Evolutionary conservation across 2,888 invertebrate genomes (phyloP).

Genomic region (Willowsia nigromaculata): DNA sequence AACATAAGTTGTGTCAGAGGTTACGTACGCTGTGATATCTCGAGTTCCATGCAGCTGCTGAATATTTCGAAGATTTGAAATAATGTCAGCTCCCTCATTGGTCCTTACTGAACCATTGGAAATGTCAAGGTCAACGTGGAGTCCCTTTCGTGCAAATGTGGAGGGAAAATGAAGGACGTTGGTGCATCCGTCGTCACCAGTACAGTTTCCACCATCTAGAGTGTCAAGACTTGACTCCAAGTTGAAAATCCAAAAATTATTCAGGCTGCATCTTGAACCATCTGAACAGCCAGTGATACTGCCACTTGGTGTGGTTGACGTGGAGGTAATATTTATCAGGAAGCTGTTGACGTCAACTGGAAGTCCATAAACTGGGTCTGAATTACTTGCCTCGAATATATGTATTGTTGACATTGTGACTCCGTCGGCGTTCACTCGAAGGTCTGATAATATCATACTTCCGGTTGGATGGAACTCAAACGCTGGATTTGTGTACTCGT

Average conservation of each 20-base stretch:
- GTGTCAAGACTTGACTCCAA: not conserved
- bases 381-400: not conserved
- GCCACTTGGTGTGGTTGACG: not conserved
- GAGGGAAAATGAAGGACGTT: not conserved
- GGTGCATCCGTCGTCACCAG: not conserved
- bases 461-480: not conserved
- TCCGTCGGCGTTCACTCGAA: not conserved
- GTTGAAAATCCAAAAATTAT: not conserved
- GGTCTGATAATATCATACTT: not conserved
- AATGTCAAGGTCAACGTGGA: not conserved
- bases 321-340: conserved; percentile 11
- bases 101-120: not conserved
- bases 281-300: not conserved
- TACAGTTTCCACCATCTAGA: not conserved
- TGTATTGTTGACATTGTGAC: not conserved
- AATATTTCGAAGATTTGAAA: not conserved
- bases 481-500: not conserved
- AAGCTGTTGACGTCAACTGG: conserved; percentile 30
- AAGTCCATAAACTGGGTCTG: not conserved
- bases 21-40: not conserved
- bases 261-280: not conserved
- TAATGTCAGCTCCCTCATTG: not conserved
- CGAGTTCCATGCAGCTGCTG: not conserved
- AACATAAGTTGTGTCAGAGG: not conserved
- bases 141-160: not conserved